Evolutionary conservation across 2,888 invertebrate genomes (phyloP).

Genomic region (Junonia oenone): DNA sequence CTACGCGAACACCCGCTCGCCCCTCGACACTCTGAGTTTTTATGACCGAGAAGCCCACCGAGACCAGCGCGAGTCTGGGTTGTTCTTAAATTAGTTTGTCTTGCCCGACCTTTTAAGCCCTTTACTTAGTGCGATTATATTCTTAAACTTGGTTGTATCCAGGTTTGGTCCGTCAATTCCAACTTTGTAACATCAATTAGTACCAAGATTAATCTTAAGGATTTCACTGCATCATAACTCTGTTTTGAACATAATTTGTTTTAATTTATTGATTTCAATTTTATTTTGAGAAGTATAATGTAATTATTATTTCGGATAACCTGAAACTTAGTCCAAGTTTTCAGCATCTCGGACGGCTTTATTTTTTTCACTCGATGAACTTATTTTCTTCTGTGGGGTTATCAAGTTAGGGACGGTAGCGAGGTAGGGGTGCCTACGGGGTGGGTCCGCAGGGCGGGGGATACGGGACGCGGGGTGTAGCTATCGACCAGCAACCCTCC

Average conservation of each 20-base stretch:
- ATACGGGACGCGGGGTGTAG: conserved; percentile 61
- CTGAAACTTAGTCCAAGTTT: neutral
- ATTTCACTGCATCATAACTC: neutral
- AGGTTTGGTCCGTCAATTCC: neutral
- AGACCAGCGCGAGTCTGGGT: conserved; percentile 60
- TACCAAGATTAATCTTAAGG: neutral
- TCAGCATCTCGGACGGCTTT: conserved; percentile 49
- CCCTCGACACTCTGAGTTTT: conserved; percentile 63
- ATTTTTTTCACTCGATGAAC: conserved; percentile 76
- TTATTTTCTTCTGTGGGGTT: conserved; percentile 76
- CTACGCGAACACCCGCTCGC: conserved; percentile 57
- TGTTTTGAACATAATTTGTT: neutral
- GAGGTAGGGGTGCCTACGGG: conserved; percentile 56
- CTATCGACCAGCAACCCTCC: conserved; percentile 82
- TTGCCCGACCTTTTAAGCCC: conserved; percentile 42
- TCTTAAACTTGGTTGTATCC: neutral
- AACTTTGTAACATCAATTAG: neutral
- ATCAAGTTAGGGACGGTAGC: conserved; percentile 73
- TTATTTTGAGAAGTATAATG: neutral
- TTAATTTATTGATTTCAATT: neutral
- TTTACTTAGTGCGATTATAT: conserved; percentile 38
- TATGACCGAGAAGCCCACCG: conserved; percentile 67
- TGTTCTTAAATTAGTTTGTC: conserved; percentile 67
- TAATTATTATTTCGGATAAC: neutral
- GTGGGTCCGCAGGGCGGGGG: conserved; percentile 70